Conservation (phyloP, 2,888 invertebrate genomes). For the Tenodera sinensis region DNA sequence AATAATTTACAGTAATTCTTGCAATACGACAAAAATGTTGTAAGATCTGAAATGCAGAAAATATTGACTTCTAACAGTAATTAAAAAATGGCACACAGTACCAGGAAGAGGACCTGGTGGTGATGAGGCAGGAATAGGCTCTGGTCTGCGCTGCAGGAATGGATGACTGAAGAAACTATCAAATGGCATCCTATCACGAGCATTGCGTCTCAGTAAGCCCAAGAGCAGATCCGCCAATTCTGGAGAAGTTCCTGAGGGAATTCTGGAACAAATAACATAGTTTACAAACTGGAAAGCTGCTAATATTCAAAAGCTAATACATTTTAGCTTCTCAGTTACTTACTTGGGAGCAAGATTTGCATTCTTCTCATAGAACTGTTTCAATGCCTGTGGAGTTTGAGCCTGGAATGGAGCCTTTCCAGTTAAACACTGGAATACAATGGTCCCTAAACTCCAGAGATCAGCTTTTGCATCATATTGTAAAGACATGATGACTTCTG, state of each 20-base stretch:
- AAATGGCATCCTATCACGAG: slow-evolving; percentile 93
- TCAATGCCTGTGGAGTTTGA: slow-evolving; percentile 94
- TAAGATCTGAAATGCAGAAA: no score
- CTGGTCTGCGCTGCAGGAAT: slow-evolving; percentile 50
- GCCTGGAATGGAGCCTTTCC: slow-evolving; percentile 99
- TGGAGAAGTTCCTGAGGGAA: slow-evolving; percentile 89
- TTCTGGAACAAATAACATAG: slow-evolving; percentile 55
- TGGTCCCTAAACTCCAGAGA: slow-evolving; percentile 98
- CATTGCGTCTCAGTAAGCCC: slow-evolving; percentile 84
- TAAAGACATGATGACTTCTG: slow-evolving; percentile 98
- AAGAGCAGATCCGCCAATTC: slow-evolving; percentile 83
- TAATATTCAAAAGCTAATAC: neutral
- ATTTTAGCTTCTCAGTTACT: slow-evolving; percentile 42
- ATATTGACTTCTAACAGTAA: no score
- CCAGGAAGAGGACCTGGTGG: slow-evolving; percentile 39
- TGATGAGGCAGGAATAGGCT: slow-evolving; percentile 3
- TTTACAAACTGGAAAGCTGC: neutral
- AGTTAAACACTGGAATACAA: slow-evolving; percentile 96
- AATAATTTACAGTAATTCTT: no score
- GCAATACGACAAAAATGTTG: no score
- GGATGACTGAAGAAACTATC: slow-evolving; percentile 93
- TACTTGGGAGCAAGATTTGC: slow-evolving; percentile 85
- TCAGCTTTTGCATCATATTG: slow-evolving; percentile 99
- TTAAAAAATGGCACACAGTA: slow-evolving; percentile 25
- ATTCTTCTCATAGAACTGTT: slow-evolving; percentile 95